Evolutionary conservation across 2,797 vertebrate genomes (phyloP), one percentile per base, ranked within the genome.

Genomic region (Girardinus metallicus): DNA sequence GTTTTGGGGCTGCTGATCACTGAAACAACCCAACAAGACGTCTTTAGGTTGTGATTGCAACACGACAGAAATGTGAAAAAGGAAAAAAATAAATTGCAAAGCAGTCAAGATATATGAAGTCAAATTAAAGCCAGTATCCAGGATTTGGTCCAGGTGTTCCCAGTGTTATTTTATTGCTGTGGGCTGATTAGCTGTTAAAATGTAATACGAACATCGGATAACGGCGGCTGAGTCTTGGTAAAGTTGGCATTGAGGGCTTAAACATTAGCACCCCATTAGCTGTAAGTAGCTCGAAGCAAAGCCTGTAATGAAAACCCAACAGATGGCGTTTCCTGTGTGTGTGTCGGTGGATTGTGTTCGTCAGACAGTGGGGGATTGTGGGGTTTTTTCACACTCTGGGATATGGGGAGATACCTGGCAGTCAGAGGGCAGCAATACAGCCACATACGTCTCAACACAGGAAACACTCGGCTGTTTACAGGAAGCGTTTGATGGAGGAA

Each of bases 391-490:
- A 75, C 82, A 29, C 88, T 78, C 70, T 76, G 55, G 73, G 85
- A 90, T 85, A 76, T 83, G 49, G 80, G 72, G 78, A 75, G 43
- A 88, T 76, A 92, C 91, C 86, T 77, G 81, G 85, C 80, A 84
- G 85, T 90, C 86, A 44, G 73, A 77, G 86, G 84, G 86, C 86
- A 79, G 80, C 84, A 55, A 88, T 78, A 78, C 85, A 74, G 73
- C 79, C 87, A 76, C 88, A 88, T 89, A 85, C 83, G 85, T 82
- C 62, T 88, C 87, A 85, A 87, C 87, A 83, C 89, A 92, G 95
- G 95, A 96, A 96, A 89, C 91, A 89, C 93, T 95, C 84, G 87
- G 79, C 87, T 96, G 94, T 96, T 96, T 95, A 96, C 96, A 96
- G 96, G 96, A 96, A 96, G 86, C 41, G 86, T 85, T 77, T 77